These are phyloP conservation scores for Lucilia sericata DNA, from an alignment of 1,140 invertebrate genomes.

Conservation along the genomic window DNA sequence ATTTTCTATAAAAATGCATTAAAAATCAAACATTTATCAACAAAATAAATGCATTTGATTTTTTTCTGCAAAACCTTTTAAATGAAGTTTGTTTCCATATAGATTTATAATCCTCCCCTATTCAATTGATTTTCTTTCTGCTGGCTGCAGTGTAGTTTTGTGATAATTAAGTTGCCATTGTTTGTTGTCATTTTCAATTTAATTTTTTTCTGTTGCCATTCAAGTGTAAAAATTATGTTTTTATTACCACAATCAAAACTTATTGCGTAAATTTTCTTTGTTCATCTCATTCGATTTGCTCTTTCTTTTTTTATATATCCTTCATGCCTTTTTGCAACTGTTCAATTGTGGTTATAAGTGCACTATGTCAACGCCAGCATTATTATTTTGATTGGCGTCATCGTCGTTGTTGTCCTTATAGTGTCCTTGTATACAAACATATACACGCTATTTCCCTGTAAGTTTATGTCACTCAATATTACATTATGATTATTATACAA, in stretches of 20 bases:
- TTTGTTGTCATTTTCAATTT: neutral
- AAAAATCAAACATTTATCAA: neutral
- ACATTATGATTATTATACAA: neutral
- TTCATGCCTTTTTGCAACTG: slow-evolving; percentile 4
- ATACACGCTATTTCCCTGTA: neutral
- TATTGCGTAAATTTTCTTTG: slow-evolving; percentile 6
- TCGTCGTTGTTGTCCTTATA: neutral
- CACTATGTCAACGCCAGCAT: slow-evolving; percentile 15
- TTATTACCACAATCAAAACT: slow-evolving; percentile 33
- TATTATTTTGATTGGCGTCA: slow-evolving; percentile 4
- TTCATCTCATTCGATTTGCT: neutral
- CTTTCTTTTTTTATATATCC: neutral
- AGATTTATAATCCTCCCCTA: neutral
- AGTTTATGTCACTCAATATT: neutral
- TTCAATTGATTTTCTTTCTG: neutral
- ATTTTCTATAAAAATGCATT: neutral
- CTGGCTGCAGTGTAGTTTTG: neutral
- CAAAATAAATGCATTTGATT: neutral
- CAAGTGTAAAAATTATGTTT: slow-evolving; percentile 40
- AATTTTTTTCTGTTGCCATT: neutral
- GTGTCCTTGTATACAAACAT: neutral
- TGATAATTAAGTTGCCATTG: slow-evolving; percentile 21
- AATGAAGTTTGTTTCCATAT: neutral
- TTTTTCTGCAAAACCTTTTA: neutral
- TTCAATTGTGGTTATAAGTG: neutral